Percentiles rank a stretch among this genome's conserved stretches.
Evolutionary conservation across 2,888 invertebrate genomes (phyloP).

Genomic region (Tanytarsus gracilentus): DNA sequence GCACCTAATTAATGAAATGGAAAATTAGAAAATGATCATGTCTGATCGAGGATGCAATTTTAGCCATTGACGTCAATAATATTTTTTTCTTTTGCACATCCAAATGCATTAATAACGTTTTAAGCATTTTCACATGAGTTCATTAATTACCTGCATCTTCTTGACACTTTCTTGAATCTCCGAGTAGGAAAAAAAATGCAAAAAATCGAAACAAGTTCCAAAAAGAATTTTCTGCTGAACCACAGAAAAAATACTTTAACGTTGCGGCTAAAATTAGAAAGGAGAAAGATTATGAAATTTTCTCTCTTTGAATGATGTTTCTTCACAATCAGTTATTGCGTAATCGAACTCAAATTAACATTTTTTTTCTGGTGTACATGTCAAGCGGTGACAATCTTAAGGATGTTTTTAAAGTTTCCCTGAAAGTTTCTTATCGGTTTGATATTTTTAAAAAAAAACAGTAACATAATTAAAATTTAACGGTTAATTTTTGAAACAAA

Average conservation of each 20-base stretch:
- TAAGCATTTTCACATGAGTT: too few species aligned
- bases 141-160: not conserved
- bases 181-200: not conserved
- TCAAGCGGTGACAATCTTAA: too few species aligned
- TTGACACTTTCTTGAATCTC: not conserved
- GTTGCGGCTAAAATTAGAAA: conserved; percentile 12
- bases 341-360: not conserved
- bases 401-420: not conserved
- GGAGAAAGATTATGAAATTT: conserved; percentile 10
- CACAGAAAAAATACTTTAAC: not conserved
- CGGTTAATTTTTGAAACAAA: not conserved
- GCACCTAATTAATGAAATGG: not conserved
- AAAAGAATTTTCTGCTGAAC: not conserved
- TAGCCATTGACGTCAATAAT: too few species aligned
- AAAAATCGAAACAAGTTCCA: too few species aligned
- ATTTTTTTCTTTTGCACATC: too few species aligned
- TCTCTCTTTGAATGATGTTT: not conserved
- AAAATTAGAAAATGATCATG: not conserved
- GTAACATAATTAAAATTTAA: not conserved
- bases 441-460: not conserved
- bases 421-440: not conserved
- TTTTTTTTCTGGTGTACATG: not conserved
- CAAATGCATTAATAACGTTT: too few species aligned
- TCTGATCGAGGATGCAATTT: not conserved
- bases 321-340: not conserved